Evolutionary conservation across 37 sponge, comb jelly and placozoan genomes (phyloP).

Genomic region (Tethya wilhelma): DNA sequence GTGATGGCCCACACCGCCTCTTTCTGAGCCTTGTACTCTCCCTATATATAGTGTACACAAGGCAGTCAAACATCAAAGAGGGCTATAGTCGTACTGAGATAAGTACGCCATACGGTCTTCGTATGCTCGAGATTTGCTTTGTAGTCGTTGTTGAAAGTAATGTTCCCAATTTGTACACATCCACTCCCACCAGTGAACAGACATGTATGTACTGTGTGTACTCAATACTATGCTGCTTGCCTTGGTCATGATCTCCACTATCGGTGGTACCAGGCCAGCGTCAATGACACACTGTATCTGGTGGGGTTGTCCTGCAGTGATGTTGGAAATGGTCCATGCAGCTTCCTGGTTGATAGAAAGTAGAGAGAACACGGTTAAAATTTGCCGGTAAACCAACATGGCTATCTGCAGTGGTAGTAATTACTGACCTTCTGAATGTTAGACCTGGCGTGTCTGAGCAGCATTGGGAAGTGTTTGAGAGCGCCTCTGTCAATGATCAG

Average conservation of each 20-base stretch:
- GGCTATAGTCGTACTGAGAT: too few species aligned
- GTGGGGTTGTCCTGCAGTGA: conserved; percentile 90
- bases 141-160: neutral
- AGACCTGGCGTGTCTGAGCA: conserved; percentile 76
- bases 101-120: too few species aligned
- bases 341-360: conserved; percentile 69
- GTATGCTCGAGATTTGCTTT: too few species aligned
- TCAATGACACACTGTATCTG: conserved; percentile 92
- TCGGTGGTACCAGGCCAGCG: conserved; percentile 74
- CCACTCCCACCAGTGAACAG: neutral
- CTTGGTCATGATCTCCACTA: conserved; percentile 73
- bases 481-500: conserved; percentile 68
- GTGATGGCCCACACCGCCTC: conserved; percentile 99
- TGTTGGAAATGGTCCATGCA: conserved; percentile 99
- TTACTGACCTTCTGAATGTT: conserved; percentile 90
- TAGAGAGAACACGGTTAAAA: neutral
- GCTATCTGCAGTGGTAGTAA: neutral
- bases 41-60: conserved; percentile 32
- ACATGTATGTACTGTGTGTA: too few species aligned
- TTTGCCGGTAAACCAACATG: neutral
- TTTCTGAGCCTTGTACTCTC: conserved; percentile 94
- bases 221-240: conserved; percentile 4
- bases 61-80: neutral
- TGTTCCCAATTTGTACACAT: neutral
- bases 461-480: conserved; percentile 62